phyloP scores from a whole-genome alignment of 2,113 vertebrate species.

The Fregata magnificens region DNA sequence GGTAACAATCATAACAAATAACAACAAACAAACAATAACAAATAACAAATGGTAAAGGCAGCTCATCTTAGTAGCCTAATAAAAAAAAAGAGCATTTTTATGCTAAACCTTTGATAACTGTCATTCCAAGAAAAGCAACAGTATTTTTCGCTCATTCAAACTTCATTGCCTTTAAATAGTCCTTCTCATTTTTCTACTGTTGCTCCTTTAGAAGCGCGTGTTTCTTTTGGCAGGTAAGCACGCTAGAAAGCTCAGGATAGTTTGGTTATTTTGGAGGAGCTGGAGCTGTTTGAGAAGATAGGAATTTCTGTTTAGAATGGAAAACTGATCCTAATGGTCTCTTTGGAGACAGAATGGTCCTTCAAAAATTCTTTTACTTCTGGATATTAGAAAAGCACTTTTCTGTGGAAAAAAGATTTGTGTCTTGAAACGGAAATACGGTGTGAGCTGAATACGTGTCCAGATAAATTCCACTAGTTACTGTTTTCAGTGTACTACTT shows the following conservation, averaged over 20 bases:
- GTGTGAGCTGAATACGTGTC: neutral
- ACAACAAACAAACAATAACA: too few relatives aligned
- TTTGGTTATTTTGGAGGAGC: slow-evolving; percentile 56
- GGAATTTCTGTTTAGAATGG: slow-evolving; percentile 27
- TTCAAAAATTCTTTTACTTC: neutral
- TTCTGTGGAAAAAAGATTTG: neutral
- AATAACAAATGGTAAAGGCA: neutral
- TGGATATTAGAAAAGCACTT: neutral
- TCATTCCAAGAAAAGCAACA: neutral
- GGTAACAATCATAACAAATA: too few relatives aligned
- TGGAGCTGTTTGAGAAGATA: neutral
- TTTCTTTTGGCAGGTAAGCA: slow-evolving; percentile 42
- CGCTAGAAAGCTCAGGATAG: neutral
- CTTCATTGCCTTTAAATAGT: neutral
- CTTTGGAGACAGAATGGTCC: slow-evolving; percentile 30
- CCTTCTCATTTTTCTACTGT: neutral
- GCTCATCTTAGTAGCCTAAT: neutral
- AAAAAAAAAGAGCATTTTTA: neutral
- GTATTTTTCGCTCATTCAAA: neutral
- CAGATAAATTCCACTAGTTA: neutral
- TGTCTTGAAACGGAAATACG: neutral
- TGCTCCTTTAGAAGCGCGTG: neutral
- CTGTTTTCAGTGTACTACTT: neutral
- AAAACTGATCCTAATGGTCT: slow-evolving; percentile 23
- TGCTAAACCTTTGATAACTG: neutral